phyloP scores from a whole-genome alignment of 2,113 vertebrate species.

The Ammodytes marinus region DNA sequence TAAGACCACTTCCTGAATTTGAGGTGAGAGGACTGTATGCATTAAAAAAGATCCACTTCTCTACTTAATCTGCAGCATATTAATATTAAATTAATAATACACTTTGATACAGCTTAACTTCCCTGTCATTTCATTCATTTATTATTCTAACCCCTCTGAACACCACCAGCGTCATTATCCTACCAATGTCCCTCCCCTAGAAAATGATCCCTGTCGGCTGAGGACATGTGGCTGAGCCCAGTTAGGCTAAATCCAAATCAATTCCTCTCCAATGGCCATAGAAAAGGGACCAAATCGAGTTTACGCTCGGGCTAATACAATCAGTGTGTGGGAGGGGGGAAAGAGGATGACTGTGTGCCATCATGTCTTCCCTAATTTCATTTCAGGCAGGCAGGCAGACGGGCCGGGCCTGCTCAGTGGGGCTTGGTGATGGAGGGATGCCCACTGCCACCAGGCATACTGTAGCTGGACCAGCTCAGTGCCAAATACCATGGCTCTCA shows the following conservation, averaged over 20 bases:
- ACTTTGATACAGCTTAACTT: conserved; percentile 16
- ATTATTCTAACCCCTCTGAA: conserved; percentile 19
- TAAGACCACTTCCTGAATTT: too few relatives aligned
- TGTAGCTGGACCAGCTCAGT: conserved; percentile 46
- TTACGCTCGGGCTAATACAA: conserved; percentile 76
- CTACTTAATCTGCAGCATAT: neutral
- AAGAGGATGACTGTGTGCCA: conserved; percentile 80
- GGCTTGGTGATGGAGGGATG: conserved; percentile 71
- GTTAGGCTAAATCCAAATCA: conserved; percentile 81
- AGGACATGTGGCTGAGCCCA: conserved; percentile 71
- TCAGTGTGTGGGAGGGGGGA: conserved; percentile 76
- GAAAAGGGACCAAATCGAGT: conserved; percentile 76
- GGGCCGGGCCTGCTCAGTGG: conserved; percentile 58
- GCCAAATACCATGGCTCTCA: conserved; percentile 75
- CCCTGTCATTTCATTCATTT: conserved; percentile 26
- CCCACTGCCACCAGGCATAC: conserved; percentile 73
- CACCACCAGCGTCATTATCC: conserved; percentile 26
- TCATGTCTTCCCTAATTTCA: conserved; percentile 83
- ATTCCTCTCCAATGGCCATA: conserved; percentile 73
- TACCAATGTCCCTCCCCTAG: conserved; percentile 34
- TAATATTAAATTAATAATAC: conserved; percentile 35
- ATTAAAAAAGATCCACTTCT: neutral
- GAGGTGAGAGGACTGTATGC: too few relatives aligned
- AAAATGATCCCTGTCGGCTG: conserved; percentile 57
- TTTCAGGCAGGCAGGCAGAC: conserved; percentile 67